Evolutionary conservation across 2,113 vertebrate genomes (phyloP).

Genomic region (Pavo muticus): DNA sequence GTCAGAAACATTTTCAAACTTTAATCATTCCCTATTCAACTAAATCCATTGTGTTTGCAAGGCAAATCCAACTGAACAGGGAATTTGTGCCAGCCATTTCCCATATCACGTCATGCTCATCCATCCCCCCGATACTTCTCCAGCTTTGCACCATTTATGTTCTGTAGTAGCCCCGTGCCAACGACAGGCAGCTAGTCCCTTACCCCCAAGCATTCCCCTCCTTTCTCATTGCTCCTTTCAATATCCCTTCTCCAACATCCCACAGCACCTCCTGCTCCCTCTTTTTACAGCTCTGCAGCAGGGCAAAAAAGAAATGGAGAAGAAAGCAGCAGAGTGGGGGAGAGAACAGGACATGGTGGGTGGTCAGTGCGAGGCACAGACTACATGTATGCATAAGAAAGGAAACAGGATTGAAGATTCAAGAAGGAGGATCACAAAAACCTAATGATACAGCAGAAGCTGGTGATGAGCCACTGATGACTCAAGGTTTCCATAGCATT

Average conservation of each 20-base stretch:
- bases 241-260: not conserved
- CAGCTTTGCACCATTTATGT: not conserved
- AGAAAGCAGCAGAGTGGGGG: not conserved
- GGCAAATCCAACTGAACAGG: not conserved
- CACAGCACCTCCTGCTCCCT: not conserved
- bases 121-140: not conserved
- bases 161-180: fast-evolving
- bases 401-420: not conserved
- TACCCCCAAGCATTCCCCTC: not conserved
- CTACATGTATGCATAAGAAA: not conserved
- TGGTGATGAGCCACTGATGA: not conserved
- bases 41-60: constrained; percentile 12
- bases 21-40: not conserved
- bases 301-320: not conserved
- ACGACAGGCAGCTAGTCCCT: not conserved
- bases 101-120: not conserved
- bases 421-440: not conserved
- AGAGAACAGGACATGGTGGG: not conserved
- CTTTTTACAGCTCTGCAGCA: not conserved
- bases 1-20: constrained; percentile 14
- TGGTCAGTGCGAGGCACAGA: not conserved
- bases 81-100: not conserved
- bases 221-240: not conserved
- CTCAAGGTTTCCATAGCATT: not conserved
- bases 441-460: not conserved